A percentile compares a stretch with the other conserved stretches of the same genome.
These are phyloP conservation scores for Megalurothrips usitatus DNA, from an alignment of 2,888 invertebrate genomes.

Conservation along the genomic window DNA sequence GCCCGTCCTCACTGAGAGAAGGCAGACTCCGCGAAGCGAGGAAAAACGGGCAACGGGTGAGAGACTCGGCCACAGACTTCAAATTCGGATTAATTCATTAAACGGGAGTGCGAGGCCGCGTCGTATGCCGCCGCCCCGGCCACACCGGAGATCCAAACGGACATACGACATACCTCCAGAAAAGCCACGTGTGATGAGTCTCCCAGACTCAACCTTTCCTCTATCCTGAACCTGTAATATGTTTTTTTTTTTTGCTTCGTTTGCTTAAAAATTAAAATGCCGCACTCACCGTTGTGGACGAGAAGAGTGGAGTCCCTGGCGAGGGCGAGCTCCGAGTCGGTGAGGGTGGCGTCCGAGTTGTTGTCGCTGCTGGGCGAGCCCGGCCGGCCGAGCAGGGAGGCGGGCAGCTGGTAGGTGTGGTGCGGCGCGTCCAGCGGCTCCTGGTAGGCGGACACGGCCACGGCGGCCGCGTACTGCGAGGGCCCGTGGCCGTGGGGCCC, in stretches of 20 bases:
- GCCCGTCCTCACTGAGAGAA: background rate
- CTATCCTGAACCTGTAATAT: no score
- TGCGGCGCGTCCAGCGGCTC: constrained; percentile 49
- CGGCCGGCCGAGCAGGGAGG: constrained; percentile 55
- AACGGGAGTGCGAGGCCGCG: background rate
- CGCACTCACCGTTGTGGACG: constrained; percentile 72
- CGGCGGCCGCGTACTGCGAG: background rate
- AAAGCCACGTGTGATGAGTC: no score
- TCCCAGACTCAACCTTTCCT: no score
- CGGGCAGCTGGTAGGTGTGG: constrained; percentile 54
- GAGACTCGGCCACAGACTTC: constrained; percentile 15
- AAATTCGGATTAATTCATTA: constrained; percentile 19
- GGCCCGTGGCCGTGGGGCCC: background rate
- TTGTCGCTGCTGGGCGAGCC: constrained; percentile 79
- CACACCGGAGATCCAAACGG: no score
- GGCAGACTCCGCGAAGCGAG: background rate
- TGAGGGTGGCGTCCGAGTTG: constrained; percentile 79
- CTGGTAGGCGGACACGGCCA: constrained; percentile 50
- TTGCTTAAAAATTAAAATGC: no score
- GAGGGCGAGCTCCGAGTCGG: constrained; percentile 76
- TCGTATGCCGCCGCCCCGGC: no score
- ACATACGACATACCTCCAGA: no score
- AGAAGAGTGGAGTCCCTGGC: constrained; percentile 76
- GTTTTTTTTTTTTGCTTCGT: no score
- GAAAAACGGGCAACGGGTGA: background rate